Base-by-base conservation (phyloP, 2,113 vertebrate genomes). In the Plestiodon gilberti region DNA sequence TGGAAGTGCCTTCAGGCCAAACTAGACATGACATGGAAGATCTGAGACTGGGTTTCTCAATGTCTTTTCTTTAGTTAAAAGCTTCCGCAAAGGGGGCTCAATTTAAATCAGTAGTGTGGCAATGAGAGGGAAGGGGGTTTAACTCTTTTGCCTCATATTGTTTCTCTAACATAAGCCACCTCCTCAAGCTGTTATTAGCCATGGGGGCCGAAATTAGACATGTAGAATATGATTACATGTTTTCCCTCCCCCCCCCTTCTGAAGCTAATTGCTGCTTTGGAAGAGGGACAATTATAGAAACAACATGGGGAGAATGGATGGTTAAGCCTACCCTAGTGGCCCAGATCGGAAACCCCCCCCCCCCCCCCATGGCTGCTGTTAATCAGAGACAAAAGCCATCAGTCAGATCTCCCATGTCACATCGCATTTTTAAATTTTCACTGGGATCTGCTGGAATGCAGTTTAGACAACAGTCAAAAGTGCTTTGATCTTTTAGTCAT, bases 391-490 rank as follows among this genome's bases (percentile, higher is more conserved):
- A 35, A 69, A 82, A 55, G 62, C 22, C 65, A 70, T 17, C n/a
- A 22, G 33, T 11, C 33, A n/a, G 30, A 28, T 23, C 38, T 74
- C 13, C 40, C 38, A 28, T 74, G 17, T 33, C n/a, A 78, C 33
- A 30, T 22, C 2, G 55, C 15, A 1, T 38, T 6, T 38, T 33
- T 30, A 52, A 38, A 71, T 75, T 0, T 33, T 30, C 59, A 38
- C 11, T 13, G 25, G 52, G 1, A 1, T 64, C 77, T 17, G 13
- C 8, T 23, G 11, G 11, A 48, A 14, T 0, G 0, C 2, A 6
- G 20, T 73, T 71, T 35, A 57, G 2, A 22, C 14, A 35, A 82
- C 40, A 10, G 83, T 4, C 5, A n/a, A 15, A 71, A 8, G 0
- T 4, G 10, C 1, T 35, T 61, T 78, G 7, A 18, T 13, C 40